Evolutionary conservation across 2,888 invertebrate species (phyloP), one percentile per base, ranked within the genome.

Genomic region (Caenorhabditis doughertyi): DNA sequence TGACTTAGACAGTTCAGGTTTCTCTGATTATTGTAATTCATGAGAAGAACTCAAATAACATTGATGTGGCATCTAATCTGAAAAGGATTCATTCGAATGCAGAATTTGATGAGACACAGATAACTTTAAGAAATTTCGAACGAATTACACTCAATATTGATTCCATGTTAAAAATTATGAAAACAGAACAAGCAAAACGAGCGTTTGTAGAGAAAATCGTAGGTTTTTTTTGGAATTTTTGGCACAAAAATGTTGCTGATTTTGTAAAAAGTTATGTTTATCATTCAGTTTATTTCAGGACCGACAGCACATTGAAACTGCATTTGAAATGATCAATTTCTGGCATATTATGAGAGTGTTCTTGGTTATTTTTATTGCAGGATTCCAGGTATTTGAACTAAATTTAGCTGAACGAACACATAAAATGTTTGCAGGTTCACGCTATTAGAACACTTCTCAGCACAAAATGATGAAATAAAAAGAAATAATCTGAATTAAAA

Each of bases 141-240:
- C 32, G 42, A 51, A 70, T 70, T 32, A 77, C 77, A 4, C 18
- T 60, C 7, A 68, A 53, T 27, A 77, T 77, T 32, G 77, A 77
- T 42, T 44, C 44, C 16, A 68, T 70, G 25, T 25, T 77, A 53
- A 42, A 70, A 42, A 55, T 53, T 16, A 60, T 77, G 53, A 77
- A 77, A 55, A 70, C 77, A 9, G 77, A 68, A 58, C 68, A 70
- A 51, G 70, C 77, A 7, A 68, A 70, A 44, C 11, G 70, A 27
- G 77, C 70, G 13, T 77, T 77, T 25, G 70, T 77, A 0, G 77
- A 77, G 53, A 77, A 62, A 68, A 77, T 77, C n/a, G 74, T 76
- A 39, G 39, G 74, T 44, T 23, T 23, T 39, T 21, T 2, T 39
- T 23, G 0, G n/a, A 13, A 39, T 39, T 39, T 13, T 32, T 32